Conservation (phyloP, 2,888 invertebrate species). For the Idaea aversata region DNA sequence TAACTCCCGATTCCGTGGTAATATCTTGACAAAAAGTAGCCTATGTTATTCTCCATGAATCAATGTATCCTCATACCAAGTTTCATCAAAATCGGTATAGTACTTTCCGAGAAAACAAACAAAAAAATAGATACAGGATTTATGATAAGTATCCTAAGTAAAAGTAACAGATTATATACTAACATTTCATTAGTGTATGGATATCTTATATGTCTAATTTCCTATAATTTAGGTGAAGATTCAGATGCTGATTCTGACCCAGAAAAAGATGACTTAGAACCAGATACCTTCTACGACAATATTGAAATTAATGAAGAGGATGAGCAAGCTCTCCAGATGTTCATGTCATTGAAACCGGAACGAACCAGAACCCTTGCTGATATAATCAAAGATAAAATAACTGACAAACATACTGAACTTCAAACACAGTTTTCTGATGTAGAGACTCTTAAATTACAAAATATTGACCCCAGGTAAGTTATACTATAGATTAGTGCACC, state of each 20-base stretch:
- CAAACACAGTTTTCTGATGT: conserved; percentile 91
- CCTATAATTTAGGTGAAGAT: conserved; percentile 46
- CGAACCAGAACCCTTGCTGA: conserved; percentile 90
- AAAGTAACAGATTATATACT: too few species aligned
- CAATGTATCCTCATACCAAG: too few species aligned
- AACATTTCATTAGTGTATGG: not conserved
- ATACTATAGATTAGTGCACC: not conserved
- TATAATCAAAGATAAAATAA: conserved; percentile 94
- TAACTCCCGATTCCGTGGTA: too few species aligned
- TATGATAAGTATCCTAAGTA: too few species aligned
- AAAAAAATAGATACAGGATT: too few species aligned
- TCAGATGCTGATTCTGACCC: conserved; percentile 72
- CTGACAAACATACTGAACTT: conserved; percentile 95
- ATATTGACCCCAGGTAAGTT: conserved; percentile 87
- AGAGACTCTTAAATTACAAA: conserved; percentile 86
- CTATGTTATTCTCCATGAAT: too few species aligned
- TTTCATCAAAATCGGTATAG: too few species aligned
- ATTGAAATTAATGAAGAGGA: conserved; percentile 92
- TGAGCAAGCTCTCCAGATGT: conserved; percentile 91
- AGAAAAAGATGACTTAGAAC: conserved; percentile 76
- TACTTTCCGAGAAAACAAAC: too few species aligned
- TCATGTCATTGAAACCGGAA: conserved; percentile 77
- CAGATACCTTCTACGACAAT: conserved; percentile 84
- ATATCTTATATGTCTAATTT: not conserved
- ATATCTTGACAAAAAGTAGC: too few species aligned